Evolutionary conservation across 2,797 vertebrate species (phyloP).

Genomic region (Sebastes umbrosus): DNA sequence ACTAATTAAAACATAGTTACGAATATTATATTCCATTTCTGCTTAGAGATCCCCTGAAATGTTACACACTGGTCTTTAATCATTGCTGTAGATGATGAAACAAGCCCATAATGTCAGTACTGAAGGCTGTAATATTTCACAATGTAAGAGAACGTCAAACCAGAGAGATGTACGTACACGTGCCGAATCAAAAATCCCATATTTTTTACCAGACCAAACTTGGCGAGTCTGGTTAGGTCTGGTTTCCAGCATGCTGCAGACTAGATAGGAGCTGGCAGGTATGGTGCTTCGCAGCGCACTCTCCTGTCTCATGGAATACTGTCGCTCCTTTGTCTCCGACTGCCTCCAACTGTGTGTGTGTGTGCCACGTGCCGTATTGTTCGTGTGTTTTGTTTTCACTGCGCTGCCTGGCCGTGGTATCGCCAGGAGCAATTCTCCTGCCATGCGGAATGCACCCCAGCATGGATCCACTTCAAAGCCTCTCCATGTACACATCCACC

Average conservation of each 20-base stretch:
- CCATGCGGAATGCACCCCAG: conserved; percentile 35
- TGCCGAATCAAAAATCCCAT: not conserved
- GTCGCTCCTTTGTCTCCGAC: conserved; percentile 37
- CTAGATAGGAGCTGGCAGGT: conserved; percentile 63
- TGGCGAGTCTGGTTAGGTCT: conserved; percentile 44
- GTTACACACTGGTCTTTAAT: not conserved
- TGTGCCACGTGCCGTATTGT: conserved; percentile 29
- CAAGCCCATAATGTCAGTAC: not conserved
- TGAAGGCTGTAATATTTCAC: conserved; percentile 3
- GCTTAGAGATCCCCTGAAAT: not conserved
- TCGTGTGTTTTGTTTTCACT: conserved; percentile 19
- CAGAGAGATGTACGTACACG: not conserved
- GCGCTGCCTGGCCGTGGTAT: conserved; percentile 16
- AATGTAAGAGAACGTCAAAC: conserved; percentile 2
- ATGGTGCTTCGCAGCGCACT: conserved; percentile 53
- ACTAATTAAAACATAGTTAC: not conserved
- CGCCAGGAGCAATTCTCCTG: conserved; percentile 41
- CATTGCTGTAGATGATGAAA: conserved; percentile 11
- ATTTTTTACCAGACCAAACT: conserved; percentile 21
- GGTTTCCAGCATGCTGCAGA: conserved; percentile 37
- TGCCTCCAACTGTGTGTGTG: conserved; percentile 56
- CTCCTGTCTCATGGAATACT: conserved; percentile 66
- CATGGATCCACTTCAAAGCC: conserved; percentile 55
- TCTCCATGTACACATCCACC: not conserved
- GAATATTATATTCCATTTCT: not conserved